phyloP scores from a whole-genome alignment of 2,113 vertebrate species.

The Salminus brasiliensis region DNA sequence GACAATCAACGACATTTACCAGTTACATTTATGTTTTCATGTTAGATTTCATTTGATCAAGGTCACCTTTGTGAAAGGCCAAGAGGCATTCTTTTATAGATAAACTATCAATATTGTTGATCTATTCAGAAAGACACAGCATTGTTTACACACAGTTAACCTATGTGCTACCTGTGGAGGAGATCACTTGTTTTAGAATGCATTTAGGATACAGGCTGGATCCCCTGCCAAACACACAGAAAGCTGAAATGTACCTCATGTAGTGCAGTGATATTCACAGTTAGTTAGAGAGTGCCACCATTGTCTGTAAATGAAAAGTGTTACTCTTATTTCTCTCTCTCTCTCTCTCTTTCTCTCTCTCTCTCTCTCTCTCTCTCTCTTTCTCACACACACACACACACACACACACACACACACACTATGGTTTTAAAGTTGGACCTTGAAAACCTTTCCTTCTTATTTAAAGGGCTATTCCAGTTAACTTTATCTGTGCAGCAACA shows the following conservation, averaged over 20 bases:
- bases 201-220: background rate
- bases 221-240: background rate
- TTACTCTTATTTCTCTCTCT: background rate
- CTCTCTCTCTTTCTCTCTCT: background rate
- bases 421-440: too few relatives aligned
- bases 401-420: too few relatives aligned
- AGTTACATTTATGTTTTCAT: constrained; percentile 2
- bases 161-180: background rate
- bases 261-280: background rate
- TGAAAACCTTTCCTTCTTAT: too few relatives aligned
- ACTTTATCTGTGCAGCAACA: too few relatives aligned
- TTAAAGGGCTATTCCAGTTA: too few relatives aligned
- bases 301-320: background rate
- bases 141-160: constrained; percentile 12
- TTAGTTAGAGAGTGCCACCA: background rate
- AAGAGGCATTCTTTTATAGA: background rate
- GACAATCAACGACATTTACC: background rate
- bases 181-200: constrained; percentile 35
- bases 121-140: background rate
- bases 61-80: background rate
- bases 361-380: background rate
- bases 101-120: background rate
- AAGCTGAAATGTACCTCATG: constrained; percentile 13
- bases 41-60: background rate
- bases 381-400: background rate